Evolutionary conservation across 2,888 invertebrate species (phyloP).

Genomic region (Aphidoletes aphidimyza): DNA sequence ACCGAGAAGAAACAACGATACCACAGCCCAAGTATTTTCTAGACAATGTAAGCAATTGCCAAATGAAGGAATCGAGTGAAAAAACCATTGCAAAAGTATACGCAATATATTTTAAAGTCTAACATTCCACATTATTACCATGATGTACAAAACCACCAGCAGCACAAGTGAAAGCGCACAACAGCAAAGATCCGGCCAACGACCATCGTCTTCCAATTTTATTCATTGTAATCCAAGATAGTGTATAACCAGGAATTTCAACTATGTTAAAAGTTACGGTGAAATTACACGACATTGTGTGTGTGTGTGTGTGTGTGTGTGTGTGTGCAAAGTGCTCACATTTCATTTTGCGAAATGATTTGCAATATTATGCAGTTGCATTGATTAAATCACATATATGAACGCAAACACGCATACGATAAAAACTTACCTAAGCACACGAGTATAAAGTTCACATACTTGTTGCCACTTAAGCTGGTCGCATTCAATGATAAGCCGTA

Average conservation of each 20-base stretch:
- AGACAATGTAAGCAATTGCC: too few species aligned
- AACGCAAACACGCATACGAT: too few species aligned
- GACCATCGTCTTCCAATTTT: slow-evolving; percentile 69
- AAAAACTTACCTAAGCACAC: slow-evolving; percentile 67
- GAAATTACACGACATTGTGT: not conserved
- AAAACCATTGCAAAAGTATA: too few species aligned
- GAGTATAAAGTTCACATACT: slow-evolving; percentile 74
- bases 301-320: too few species aligned
- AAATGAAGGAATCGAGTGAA: too few species aligned
- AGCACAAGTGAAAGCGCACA: slow-evolving; percentile 69
- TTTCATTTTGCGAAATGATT: too few species aligned
- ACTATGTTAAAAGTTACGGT: too few species aligned
- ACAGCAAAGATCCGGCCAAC: slow-evolving; percentile 68
- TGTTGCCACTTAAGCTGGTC: slow-evolving; percentile 74
- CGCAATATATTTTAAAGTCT: not conserved
- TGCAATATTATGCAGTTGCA: too few species aligned
- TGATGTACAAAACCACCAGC: slow-evolving; percentile 69
- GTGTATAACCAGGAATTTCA: slow-evolving; percentile 68
- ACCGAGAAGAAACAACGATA: slow-evolving; percentile 71
- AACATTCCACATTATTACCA: slow-evolving; percentile 61
- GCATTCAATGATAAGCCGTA: slow-evolving; percentile 77
- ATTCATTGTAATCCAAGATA: slow-evolving; percentile 67
- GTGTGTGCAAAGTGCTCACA: too few species aligned
- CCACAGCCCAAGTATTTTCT: slow-evolving; percentile 64
- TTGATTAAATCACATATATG: too few species aligned